phyloP scores from a whole-genome alignment of 2,797 vertebrate species.

The Pseudochirops corinnae region DNA sequence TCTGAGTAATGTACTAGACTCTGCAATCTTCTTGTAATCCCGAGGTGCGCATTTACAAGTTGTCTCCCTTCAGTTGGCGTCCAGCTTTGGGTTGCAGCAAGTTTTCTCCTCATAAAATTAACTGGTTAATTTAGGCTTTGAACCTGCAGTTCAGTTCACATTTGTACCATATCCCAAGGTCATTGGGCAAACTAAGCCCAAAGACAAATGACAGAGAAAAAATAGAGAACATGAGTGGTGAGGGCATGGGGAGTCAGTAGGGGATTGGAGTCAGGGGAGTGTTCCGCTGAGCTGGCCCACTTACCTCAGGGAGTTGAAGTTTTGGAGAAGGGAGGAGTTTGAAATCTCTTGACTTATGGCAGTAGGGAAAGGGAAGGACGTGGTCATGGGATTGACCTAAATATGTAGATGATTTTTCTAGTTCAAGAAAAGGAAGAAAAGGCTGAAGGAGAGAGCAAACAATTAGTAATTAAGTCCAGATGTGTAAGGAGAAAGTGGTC shows the following conservation, averaged over 20 bases:
- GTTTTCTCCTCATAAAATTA: slow-evolving; percentile 32
- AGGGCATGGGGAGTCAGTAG: no score
- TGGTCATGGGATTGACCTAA: neutral
- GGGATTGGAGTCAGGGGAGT: neutral
- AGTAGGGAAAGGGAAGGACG: neutral
- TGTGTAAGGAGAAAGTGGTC: neutral
- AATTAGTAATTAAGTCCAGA: neutral
- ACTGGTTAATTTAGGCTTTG: slow-evolving; percentile 21
- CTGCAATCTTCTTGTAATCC: rapidly evolving
- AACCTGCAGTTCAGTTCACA: neutral
- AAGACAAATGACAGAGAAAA: neutral
- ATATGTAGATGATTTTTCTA: neutral
- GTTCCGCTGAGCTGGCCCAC: no score
- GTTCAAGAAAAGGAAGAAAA: neutral
- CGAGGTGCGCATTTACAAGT: no score
- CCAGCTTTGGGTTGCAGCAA: neutral
- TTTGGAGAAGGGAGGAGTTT: no score
- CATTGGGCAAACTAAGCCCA: neutral
- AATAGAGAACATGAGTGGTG: neutral
- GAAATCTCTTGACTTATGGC: no score
- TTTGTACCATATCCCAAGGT: neutral
- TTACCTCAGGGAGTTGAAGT: no score
- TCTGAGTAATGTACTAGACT: rapidly evolving
- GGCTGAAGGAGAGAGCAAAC: neutral
- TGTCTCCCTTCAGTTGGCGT: neutral